Evolutionary conservation across 1,140 invertebrate species (phyloP).

Genomic region (Lasaia peninsularis): DNA sequence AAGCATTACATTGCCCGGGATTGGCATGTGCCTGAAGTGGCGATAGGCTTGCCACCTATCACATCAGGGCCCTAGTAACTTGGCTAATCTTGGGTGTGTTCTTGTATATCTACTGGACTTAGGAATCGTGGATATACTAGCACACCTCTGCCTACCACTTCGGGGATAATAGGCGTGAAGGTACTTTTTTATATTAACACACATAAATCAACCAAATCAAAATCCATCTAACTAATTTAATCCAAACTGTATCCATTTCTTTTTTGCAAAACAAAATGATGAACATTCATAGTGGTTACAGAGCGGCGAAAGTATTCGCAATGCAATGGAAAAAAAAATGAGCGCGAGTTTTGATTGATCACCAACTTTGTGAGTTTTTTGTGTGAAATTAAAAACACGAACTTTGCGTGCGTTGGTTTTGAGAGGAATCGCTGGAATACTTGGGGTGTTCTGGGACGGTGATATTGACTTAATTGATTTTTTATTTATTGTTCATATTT

Average conservation of each 20-base stretch:
- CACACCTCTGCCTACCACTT: too few relatives aligned
- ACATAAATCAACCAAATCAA: conserved; percentile 36
- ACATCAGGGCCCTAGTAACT: too few relatives aligned
- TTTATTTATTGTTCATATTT: background rate
- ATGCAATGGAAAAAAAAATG: conserved; percentile 67
- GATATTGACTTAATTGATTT: conserved; percentile 33
- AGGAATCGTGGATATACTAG: too few relatives aligned
- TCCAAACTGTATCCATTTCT: conserved; percentile 68
- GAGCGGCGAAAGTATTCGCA: conserved; percentile 66
- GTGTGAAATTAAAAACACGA: conserved; percentile 74
- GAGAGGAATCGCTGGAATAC: conserved; percentile 67
- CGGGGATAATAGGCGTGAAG: too few relatives aligned
- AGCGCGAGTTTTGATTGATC: conserved; percentile 73
- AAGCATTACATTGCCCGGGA: too few relatives aligned
- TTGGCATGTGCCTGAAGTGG: too few relatives aligned
- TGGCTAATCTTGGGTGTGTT: too few relatives aligned
- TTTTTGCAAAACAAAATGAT: conserved; percentile 71
- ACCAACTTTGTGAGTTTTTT: conserved; percentile 70
- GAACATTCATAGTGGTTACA: conserved; percentile 71
- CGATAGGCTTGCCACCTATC: too few relatives aligned
- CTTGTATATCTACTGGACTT: too few relatives aligned
- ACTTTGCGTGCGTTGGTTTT: conserved; percentile 71
- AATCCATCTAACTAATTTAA: conserved; percentile 69
- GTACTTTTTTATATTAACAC: conserved; percentile 20
- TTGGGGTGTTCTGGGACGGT: conserved; percentile 46